A percentile compares a stretch with the other conserved stretches of the same genome.
phyloP scores from a whole-genome alignment of 2,888 invertebrate genomes.

The Criorhina ranunculi region DNA sequence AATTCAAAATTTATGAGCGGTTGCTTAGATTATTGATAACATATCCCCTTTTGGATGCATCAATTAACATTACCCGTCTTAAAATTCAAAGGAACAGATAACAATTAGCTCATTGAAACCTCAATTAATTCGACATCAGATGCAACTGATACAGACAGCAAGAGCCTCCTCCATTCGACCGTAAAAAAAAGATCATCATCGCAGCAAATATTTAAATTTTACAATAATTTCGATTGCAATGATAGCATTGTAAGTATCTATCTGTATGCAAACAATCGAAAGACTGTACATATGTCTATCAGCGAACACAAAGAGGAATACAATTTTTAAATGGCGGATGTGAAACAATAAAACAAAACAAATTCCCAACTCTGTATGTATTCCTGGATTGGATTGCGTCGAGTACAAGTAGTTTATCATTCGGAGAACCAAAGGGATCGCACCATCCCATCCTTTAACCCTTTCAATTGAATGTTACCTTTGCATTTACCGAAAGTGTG shows the following conservation, averaged over 20 bases:
- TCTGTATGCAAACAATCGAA: conserved; percentile 22
- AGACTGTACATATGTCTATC: conserved; percentile 56
- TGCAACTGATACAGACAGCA: not conserved
- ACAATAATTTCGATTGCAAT: conserved; percentile 50
- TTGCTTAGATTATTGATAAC: not conserved
- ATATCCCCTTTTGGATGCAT: no score
- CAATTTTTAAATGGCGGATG: conserved; percentile 72
- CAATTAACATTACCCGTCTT: not conserved
- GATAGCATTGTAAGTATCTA: conserved; percentile 48
- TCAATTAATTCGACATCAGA: conserved; percentile 21
- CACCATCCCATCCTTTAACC: conserved; percentile 61
- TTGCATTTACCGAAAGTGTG: conserved; percentile 70
- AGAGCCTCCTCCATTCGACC: conserved; percentile 15
- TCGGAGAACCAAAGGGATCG: conserved; percentile 60
- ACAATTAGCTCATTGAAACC: not conserved
- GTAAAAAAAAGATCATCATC: conserved; percentile 43
- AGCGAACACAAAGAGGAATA: conserved; percentile 26
- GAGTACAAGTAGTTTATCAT: conserved; percentile 43
- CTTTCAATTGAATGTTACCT: conserved; percentile 72
- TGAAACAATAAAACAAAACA: conserved; percentile 65
- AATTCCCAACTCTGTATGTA: not conserved
- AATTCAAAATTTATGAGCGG: not conserved
- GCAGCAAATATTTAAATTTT: conserved; percentile 62
- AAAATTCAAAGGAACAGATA: not conserved
- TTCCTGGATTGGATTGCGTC: conserved; percentile 60